Evolutionary conservation across 2,888 invertebrate genomes (phyloP).

Genomic region (Cheilosia scutellata): DNA sequence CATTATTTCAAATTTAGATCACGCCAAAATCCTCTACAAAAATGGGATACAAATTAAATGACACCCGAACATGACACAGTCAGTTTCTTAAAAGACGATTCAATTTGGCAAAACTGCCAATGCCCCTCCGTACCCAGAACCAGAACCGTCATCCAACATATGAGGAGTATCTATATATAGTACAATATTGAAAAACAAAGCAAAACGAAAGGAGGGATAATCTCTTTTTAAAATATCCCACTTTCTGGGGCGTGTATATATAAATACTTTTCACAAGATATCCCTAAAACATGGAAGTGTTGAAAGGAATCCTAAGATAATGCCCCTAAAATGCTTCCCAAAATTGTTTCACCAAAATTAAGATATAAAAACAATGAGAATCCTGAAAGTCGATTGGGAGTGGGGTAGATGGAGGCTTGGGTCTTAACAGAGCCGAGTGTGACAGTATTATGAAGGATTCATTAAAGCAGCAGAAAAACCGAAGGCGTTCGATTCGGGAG

Average conservation of each 20-base stretch:
- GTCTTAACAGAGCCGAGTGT: constrained; percentile 7
- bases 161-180: constrained; percentile 1
- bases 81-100: constrained; percentile 63
- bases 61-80: constrained; percentile 71
- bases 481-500: constrained; percentile 41
- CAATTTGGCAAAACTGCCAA: constrained; percentile 41
- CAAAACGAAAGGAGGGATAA: constrained; percentile 67
- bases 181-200: constrained; percentile 18
- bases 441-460: constrained; percentile 59
- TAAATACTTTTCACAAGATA: constrained; percentile 47
- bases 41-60: constrained; percentile 73
- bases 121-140: not conserved
- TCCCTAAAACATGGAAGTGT: constrained; percentile 47
- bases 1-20: constrained; percentile 71
- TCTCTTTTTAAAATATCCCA: constrained; percentile 57
- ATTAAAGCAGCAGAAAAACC: constrained; percentile 27
- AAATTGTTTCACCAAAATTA: constrained; percentile 45
- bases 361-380: constrained; percentile 67
- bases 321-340: constrained; percentile 50
- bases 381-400: no score
- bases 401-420: not conserved
- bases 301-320: constrained; percentile 64
- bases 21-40: constrained; percentile 53
- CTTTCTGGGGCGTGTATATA: constrained; percentile 29
- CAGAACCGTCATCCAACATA: constrained; percentile 6